Conservation (phyloP, 2,113 vertebrate genomes). For the Manacus vitellinus region DNA sequence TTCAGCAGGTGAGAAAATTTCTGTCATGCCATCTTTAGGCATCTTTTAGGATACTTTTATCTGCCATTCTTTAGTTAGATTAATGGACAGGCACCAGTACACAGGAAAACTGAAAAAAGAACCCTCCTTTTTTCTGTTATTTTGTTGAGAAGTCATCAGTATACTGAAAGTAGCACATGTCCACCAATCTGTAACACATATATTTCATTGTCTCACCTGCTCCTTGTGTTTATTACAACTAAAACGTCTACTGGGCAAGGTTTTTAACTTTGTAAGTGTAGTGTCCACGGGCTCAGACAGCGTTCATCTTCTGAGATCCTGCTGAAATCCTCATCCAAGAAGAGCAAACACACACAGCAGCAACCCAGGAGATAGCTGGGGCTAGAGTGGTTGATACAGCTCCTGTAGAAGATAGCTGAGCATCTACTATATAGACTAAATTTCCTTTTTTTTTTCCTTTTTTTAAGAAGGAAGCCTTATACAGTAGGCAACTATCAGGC, state of each 20-base stretch:
- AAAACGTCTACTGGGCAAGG: not conserved
- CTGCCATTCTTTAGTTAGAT: not conserved
- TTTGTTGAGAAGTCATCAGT: not conserved
- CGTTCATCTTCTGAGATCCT: not conserved
- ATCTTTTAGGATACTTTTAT: not conserved
- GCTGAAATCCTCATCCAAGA: not conserved
- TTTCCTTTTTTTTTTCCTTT: not conserved
- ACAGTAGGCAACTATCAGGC: not conserved
- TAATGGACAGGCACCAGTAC: not conserved
- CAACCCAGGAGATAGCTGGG: not conserved
- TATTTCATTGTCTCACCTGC: not conserved
- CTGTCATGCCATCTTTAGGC: not conserved
- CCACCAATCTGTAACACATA: not conserved
- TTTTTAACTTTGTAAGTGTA: not conserved
- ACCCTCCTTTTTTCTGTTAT: fast-evolving
- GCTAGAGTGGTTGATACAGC: not conserved
- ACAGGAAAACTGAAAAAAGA: not conserved
- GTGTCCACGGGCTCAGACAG: not conserved
- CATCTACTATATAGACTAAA: not conserved
- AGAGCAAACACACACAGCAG: not conserved
- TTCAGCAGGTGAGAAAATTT: not conserved
- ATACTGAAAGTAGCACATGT: not conserved
- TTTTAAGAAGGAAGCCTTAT: not conserved
- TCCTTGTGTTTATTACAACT: not conserved
- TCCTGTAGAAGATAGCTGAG: not conserved